Conservation (phyloP, 2,888 invertebrate genomes). For the Thymelicus lineola region DNA sequence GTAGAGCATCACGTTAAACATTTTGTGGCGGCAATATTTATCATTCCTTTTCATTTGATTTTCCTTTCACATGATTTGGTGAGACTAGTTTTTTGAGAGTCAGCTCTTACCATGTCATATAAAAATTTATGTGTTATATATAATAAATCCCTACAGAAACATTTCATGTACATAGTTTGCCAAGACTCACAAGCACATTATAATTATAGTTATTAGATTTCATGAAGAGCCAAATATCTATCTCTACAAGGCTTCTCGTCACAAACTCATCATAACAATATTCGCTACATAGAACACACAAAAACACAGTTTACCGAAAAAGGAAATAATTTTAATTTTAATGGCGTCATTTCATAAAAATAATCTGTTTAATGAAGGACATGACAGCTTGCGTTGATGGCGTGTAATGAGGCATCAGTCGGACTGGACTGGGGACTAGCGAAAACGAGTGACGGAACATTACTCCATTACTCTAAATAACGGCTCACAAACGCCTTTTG, state of each 20-base stretch:
- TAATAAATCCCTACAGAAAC: too few relatives aligned
- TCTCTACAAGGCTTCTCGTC: too few relatives aligned
- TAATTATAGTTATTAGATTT: too few relatives aligned
- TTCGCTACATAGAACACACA: too few relatives aligned
- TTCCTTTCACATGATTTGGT: conserved; percentile 21
- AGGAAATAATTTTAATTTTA: conserved; percentile 18
- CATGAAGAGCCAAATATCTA: too few relatives aligned
- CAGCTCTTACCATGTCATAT: too few relatives aligned
- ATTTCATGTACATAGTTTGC: too few relatives aligned
- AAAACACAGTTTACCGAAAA: background rate
- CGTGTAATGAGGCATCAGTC: conserved; percentile 38
- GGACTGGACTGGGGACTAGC: background rate
- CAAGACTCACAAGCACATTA: too few relatives aligned
- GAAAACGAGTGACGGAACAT: conserved; percentile 42
- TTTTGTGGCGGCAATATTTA: conserved; percentile 51
- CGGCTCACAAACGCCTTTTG: conserved; percentile 61
- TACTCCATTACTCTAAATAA: conserved; percentile 49
- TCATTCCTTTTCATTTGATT: conserved; percentile 36
- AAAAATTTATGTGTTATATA: too few relatives aligned
- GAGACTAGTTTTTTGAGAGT: background rate
- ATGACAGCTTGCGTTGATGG: conserved; percentile 27
- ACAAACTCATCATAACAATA: too few relatives aligned
- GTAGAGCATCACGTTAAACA: conserved; percentile 49
- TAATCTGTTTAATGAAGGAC: conserved; percentile 28
- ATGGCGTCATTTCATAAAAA: conserved; percentile 15